Conservation (phyloP, 1,140 invertebrate genomes). For the Euwallacea similis region DNA sequence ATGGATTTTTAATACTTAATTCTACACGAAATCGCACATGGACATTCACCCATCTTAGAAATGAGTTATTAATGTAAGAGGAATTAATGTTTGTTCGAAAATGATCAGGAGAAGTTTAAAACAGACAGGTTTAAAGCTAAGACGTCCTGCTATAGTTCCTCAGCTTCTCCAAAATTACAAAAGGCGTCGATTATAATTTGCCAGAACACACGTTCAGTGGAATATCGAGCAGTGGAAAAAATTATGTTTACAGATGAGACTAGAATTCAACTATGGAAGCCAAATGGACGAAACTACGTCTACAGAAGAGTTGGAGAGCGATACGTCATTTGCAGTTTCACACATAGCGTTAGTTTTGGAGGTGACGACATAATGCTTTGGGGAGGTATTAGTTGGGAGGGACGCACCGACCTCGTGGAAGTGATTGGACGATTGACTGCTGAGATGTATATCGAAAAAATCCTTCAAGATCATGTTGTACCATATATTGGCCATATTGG, state of each 20-base stretch:
- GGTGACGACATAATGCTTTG: not conserved
- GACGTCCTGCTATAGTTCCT: no score
- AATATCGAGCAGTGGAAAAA: not conserved
- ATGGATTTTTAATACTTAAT: no score
- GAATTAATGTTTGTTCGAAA: no score
- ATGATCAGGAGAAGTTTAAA: no score
- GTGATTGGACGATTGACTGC: not conserved
- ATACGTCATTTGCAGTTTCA: not conserved
- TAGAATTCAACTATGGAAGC: not conserved
- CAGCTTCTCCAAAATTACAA: no score
- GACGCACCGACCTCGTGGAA: not conserved
- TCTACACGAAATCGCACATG: no score
- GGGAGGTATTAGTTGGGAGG: not conserved
- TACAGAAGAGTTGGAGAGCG: not conserved
- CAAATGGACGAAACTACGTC: no score
- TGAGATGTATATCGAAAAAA: not conserved
- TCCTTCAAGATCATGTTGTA: not conserved
- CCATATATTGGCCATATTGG: conserved; percentile 6
- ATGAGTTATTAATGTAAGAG: no score
- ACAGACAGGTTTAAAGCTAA: no score
- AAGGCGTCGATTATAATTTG: no score
- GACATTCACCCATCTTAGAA: no score
- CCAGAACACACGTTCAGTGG: not conserved
- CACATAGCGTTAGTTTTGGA: not conserved
- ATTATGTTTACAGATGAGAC: not conserved